Conservation (phyloP, 2,888 invertebrate species). For the Belgica antarctica region DNA sequence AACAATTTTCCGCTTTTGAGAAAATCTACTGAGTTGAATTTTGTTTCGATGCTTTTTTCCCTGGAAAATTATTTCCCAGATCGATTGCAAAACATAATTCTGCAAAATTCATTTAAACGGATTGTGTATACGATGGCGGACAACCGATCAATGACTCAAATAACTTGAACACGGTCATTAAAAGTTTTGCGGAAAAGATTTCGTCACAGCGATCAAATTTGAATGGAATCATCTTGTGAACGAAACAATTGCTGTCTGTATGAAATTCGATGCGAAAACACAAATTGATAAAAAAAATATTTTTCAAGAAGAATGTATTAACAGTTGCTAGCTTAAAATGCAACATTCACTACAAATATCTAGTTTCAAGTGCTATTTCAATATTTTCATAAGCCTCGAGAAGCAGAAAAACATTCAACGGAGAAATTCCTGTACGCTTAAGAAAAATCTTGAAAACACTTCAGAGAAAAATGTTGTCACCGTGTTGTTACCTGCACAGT, state of each 20-base stretch:
- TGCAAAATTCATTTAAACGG: too few species aligned
- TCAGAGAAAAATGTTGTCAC: neutral
- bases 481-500: too few species aligned
- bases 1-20: too few species aligned
- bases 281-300: too few species aligned
- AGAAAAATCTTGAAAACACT: neutral
- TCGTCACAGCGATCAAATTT: constrained; percentile 2
- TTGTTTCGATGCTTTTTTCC: too few species aligned
- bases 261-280: too few species aligned
- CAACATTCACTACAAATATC: neutral
- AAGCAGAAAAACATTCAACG: neutral
- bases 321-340: too few species aligned
- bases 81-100: too few species aligned
- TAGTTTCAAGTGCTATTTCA: neutral
- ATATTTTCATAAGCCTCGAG: neutral
- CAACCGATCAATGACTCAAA: constrained; percentile 4
- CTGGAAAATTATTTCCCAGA: too few species aligned
- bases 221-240: constrained; percentile 11
- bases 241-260: neutral
- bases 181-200: neutral
- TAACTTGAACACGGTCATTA: neutral
- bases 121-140: constrained; percentile 13
- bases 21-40: too few species aligned
- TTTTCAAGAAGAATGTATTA: too few species aligned
- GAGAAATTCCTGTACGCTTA: neutral